Evolutionary conservation across 53 echinoderm and acorn worm genomes (phyloP).

Genomic region (Mesocentrotus franciscanus): DNA sequence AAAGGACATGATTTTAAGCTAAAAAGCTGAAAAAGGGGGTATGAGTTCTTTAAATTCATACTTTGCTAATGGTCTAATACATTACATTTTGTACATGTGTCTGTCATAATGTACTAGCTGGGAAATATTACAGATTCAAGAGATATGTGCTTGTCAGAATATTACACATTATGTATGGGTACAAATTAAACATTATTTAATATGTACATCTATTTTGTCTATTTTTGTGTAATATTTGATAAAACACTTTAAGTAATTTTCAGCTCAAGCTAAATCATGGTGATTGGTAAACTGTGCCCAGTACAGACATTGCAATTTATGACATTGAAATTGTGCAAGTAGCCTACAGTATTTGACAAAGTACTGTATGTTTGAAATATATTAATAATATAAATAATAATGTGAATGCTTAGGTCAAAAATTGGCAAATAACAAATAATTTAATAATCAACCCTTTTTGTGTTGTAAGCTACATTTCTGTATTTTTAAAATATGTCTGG

Average conservation of each 20-base stretch:
- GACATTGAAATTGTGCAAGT: neutral
- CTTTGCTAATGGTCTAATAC: neutral
- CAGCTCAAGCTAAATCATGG: neutral
- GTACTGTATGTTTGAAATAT: neutral
- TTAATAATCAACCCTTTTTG: too few relatives aligned
- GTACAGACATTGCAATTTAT: neutral
- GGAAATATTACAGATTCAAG: too few relatives aligned
- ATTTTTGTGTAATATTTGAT: neutral
- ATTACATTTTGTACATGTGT: neutral
- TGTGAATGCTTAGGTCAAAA: too few relatives aligned
- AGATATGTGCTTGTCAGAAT: neutral
- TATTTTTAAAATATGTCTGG: too few relatives aligned
- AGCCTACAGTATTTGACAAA: neutral
- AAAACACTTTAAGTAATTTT: neutral
- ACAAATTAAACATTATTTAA: neutral
- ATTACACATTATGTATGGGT: neutral
- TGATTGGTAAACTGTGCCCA: neutral
- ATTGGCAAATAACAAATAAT: too few relatives aligned
- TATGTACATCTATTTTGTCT: neutral
- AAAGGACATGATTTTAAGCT: neutral
- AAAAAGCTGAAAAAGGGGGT: neutral
- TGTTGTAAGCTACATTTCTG: too few relatives aligned
- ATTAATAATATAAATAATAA: too few relatives aligned
- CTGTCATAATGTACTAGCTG: neutral
- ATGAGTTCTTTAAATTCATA: neutral